A percentile compares a stretch with the other conserved stretches of the same genome.
phyloP scores from a whole-genome alignment of 2,113 vertebrate species.

The Corvus cornix region DNA sequence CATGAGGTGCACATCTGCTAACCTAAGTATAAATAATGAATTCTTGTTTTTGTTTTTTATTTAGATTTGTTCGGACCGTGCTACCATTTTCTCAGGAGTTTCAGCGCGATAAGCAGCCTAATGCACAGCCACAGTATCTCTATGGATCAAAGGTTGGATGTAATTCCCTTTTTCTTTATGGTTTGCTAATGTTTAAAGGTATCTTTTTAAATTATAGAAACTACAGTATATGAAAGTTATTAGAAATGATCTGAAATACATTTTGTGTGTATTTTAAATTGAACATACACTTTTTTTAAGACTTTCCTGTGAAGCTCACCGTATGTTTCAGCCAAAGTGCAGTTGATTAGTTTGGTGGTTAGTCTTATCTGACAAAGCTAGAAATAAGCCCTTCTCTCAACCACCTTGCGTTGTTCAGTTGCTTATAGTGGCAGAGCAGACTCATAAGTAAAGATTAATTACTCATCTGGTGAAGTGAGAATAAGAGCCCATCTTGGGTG shows the following conservation, averaged over 20 bases:
- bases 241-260: background rate
- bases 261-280: background rate
- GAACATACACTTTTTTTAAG: background rate
- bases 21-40: background rate
- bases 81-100: slow-evolving; percentile 89
- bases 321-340: background rate
- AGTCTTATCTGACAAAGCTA: background rate
- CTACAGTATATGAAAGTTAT: background rate
- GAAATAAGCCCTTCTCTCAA: background rate
- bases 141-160: slow-evolving; percentile 85
- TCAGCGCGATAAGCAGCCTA: slow-evolving; percentile 90
- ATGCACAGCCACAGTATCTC: slow-evolving; percentile 88
- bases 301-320: background rate
- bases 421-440: background rate
- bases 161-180: background rate
- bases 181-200: background rate
- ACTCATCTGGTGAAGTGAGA: background rate
- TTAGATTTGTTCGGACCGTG: slow-evolving; percentile 87
- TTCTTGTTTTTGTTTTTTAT: background rate
- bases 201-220: background rate
- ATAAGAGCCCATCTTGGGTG: background rate
- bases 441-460: background rate
- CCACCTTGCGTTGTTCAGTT: background rate
- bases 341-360: background rate
- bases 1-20: background rate